Base-by-base conservation (phyloP, 1,140 invertebrate genomes). In the Drosophila nikananu region DNA sequence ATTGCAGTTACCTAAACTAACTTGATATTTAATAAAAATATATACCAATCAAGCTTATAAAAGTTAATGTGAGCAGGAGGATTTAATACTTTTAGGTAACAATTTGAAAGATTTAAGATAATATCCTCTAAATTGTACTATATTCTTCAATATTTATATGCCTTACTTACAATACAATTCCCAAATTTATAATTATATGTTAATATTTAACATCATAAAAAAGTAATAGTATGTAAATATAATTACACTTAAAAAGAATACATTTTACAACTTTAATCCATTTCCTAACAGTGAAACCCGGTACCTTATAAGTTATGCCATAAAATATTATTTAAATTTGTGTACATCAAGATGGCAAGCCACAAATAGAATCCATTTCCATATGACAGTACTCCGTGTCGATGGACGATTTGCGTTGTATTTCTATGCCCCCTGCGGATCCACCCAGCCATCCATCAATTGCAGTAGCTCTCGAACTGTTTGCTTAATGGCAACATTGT, bases 401-500 rank as follows among this genome's bases (percentile, higher is more conserved):
- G 32, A 5, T 39, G 41, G 41, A n/a, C 59, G 27, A 67, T 64
- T 64, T 46, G 42, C 23, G 60, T 37, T 64, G 23, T 49, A 48
- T 64, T 67, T 23, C 41, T 30, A 49, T 27, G 21, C 59, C 8
- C 32, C 17, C 19, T n/a, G 54, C 13, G n/a, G 10, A 27, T 4
- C 15, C 46, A 25, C 12, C n/a, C 59, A 39, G 39, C 49, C 41
- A 84, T 80, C 82, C 65, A 84, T 86, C 70, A 75, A 37, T 12
- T 41, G 32, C 30, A 62, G 52, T 58, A 37, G 60, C 39, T 32
- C 10, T 32, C 23, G 51, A 84, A 52, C 51, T 73, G 78, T 86
- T 77, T 79, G 55, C 70, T 86, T 64, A 78, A 71, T 60, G 73
- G 75, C 41, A 46, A 65, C 66, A 51, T 76, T 84, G 74, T 42